These are phyloP conservation scores for Cephalopterus ornatus DNA, from an alignment of 2,113 vertebrate species.

Conservation along the genomic window DNA sequence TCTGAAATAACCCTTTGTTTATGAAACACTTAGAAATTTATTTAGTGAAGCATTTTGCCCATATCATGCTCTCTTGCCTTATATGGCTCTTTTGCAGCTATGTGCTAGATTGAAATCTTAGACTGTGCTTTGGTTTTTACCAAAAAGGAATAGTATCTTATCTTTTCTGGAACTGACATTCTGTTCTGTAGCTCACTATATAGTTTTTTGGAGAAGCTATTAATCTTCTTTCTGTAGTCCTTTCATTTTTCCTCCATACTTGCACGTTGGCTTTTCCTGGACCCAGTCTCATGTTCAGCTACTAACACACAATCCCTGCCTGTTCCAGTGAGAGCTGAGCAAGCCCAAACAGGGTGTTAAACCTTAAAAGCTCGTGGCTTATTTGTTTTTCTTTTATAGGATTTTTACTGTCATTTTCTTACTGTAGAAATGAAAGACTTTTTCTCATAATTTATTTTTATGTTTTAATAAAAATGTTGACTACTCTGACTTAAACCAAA, in stretches of 20 bases:
- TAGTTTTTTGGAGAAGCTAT: not conserved
- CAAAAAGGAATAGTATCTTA: slow-evolving; percentile 24
- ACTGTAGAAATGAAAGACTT: not conserved
- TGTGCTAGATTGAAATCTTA: not conserved
- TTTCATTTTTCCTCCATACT: not conserved
- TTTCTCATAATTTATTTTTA: not conserved
- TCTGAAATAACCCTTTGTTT: not conserved
- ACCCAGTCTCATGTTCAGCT: not conserved
- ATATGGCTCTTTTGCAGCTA: not conserved
- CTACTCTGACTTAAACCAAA: not conserved
- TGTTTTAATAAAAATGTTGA: not conserved
- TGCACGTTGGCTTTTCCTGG: not conserved
- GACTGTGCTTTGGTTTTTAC: not conserved
- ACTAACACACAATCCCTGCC: not conserved
- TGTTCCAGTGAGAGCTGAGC: not conserved
- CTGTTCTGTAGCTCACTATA: not conserved
- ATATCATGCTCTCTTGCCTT: not conserved
- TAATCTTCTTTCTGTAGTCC: not conserved
- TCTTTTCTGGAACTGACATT: slow-evolving; percentile 24
- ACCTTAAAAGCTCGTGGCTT: not conserved
- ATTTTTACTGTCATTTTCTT: not conserved
- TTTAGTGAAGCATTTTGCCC: not conserved
- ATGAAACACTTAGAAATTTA: not conserved
- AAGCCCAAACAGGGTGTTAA: not conserved
- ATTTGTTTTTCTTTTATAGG: not conserved